A percentile compares a stretch with the other conserved stretches of the same genome.
Conservation (phyloP, 2,113 vertebrate species). For the Marmota flaviventris region DNA sequence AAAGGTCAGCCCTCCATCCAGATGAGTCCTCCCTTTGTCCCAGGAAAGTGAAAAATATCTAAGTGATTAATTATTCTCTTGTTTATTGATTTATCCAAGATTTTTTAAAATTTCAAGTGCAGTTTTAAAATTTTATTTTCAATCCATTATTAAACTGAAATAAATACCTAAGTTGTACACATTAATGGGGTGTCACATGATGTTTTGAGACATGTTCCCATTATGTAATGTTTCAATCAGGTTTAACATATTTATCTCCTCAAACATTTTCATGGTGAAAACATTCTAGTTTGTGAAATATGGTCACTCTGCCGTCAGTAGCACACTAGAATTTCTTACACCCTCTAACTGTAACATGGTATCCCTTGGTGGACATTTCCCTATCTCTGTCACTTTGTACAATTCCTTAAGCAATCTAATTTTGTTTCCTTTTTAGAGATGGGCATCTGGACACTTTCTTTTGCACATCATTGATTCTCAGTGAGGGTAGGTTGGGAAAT, state of each 20-base stretch:
- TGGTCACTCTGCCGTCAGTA: too few relatives aligned
- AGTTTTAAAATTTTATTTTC: neutral
- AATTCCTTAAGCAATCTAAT: neutral
- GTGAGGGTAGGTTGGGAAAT: neutral
- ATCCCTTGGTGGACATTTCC: neutral
- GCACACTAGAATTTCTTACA: neutral
- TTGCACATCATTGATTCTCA: neutral
- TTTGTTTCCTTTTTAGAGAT: neutral
- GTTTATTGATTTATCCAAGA: neutral
- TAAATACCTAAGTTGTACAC: neutral
- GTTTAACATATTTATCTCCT: neutral
- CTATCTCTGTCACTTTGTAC: neutral
- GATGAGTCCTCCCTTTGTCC: too few relatives aligned
- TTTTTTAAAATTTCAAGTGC: neutral
- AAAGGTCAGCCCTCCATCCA: neutral
- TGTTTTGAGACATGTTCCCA: neutral
- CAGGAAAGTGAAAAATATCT: neutral
- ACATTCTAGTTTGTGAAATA: neutral
- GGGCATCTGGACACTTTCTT: neutral
- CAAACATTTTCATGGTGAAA: neutral
- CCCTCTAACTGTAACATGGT: neutral
- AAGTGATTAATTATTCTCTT: neutral
- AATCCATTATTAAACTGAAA: neutral
- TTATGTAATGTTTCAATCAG: neutral
- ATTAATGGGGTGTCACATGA: neutral